Percentiles rank a stretch among this genome's conserved stretches.
phyloP scores from a whole-genome alignment of 2,888 invertebrate species.

The Polydrusus pterygomalis region DNA sequence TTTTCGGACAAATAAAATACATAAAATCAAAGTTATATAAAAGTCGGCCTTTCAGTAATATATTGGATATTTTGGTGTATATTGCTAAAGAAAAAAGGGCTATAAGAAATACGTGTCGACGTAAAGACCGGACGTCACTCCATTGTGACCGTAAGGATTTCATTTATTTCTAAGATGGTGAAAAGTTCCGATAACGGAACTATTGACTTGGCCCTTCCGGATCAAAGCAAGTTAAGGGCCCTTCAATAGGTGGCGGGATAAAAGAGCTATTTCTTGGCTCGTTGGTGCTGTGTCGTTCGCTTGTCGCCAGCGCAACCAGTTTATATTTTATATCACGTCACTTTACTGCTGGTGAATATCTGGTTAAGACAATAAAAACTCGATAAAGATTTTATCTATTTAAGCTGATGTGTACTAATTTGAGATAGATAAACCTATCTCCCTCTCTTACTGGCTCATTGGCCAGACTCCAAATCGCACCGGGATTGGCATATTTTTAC shows the following conservation, averaged over 20 bases:
- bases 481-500: too few species aligned
- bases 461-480: too few species aligned
- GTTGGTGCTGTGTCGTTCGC: slow-evolving; percentile 29
- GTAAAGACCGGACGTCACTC: slow-evolving; percentile 61
- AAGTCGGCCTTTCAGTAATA: slow-evolving; percentile 43
- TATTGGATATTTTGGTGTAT: slow-evolving; percentile 47
- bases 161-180: slow-evolving; percentile 64
- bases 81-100: slow-evolving; percentile 47
- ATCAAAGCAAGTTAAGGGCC: slow-evolving; percentile 57
- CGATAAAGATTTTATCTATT: background rate
- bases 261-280: slow-evolving; percentile 43
- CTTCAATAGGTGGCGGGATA: slow-evolving; percentile 47
- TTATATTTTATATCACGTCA: slow-evolving; percentile 29
- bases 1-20: slow-evolving; percentile 48
- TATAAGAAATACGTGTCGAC: slow-evolving; percentile 44
- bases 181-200: slow-evolving; percentile 65
- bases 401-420: too few species aligned
- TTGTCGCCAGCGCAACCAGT: slow-evolving; percentile 21
- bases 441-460: too few species aligned
- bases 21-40: slow-evolving; percentile 53
- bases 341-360: slow-evolving; percentile 14
- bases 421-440: too few species aligned
- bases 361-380: background rate
- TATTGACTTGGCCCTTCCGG: slow-evolving; percentile 63
- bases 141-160: slow-evolving; percentile 65